Conservation (phyloP, 2,113 vertebrate genomes). For the Prionailurus viverrinus region DNA sequence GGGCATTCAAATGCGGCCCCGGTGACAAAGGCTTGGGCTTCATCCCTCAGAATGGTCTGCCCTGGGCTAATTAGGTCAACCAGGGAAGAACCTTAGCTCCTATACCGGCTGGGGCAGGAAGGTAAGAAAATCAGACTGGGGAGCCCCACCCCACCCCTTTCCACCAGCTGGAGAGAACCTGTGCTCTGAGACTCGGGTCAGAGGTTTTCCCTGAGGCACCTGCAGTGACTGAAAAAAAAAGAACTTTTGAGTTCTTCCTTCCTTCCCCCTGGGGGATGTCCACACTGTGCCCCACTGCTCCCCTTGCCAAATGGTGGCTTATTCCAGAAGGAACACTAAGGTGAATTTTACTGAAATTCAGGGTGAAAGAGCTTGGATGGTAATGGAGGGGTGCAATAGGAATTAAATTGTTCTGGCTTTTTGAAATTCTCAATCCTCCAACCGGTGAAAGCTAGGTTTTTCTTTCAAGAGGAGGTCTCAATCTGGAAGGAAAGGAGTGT, state of each 20-base stretch:
- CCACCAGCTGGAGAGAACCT: not conserved
- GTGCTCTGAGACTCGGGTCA: accelerated
- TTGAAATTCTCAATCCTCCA: not conserved
- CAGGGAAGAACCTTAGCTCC: not conserved
- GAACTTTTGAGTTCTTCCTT: not conserved
- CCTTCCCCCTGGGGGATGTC: too few relatives aligned
- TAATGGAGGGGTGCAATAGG: too few relatives aligned
- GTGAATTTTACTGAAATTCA: not conserved
- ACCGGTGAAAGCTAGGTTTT: not conserved
- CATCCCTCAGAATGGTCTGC: not conserved
- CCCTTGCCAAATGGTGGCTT: not conserved
- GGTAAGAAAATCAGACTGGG: not conserved
- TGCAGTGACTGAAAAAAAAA: not conserved
- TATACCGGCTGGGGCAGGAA: not conserved
- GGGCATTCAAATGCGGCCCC: not conserved
- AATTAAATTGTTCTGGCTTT: not conserved
- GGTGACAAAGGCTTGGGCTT: not conserved
- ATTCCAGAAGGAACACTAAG: not conserved
- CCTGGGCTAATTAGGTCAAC: not conserved
- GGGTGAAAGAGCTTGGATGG: not conserved
- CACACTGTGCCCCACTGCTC: too few relatives aligned
- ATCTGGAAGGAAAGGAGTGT: not conserved
- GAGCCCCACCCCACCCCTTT: too few relatives aligned
- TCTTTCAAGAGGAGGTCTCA: not conserved
- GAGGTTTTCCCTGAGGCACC: not conserved